Percentiles rank a stretch among this genome's conserved stretches.
Conservation (phyloP, 2,888 invertebrate species). For the Chymomyza amoena region DNA sequence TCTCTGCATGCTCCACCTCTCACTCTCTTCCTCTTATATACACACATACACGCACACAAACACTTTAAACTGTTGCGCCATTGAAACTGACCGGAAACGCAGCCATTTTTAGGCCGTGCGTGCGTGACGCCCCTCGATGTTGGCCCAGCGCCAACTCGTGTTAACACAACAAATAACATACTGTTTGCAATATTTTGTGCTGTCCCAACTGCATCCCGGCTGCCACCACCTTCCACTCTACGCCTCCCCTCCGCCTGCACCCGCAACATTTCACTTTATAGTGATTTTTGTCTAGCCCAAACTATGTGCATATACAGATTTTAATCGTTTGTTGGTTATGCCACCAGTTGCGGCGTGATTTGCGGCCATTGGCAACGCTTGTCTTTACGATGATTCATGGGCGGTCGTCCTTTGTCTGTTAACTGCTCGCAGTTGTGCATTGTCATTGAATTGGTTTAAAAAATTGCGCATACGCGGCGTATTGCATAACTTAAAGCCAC, state of each 20-base stretch:
- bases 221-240: neutral
- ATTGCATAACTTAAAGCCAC: constrained; percentile 23
- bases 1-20: neutral
- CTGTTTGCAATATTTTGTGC: constrained; percentile 7
- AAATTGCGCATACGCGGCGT: constrained; percentile 36
- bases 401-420: constrained; percentile 29
- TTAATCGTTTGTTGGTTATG: neutral
- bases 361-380: constrained; percentile 48
- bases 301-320: neutral
- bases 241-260: neutral
- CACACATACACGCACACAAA: constrained; percentile 21
- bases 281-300: constrained; percentile 48
- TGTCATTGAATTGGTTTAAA: constrained; percentile 44
- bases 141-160: constrained; percentile 46
- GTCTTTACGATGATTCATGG: constrained; percentile 65
- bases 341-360: constrained; percentile 37
- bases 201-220: neutral
- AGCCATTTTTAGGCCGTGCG: constrained; percentile 25
- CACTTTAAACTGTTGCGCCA: constrained; percentile 48
- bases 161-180: constrained; percentile 67
- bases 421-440: constrained; percentile 40
- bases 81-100: constrained; percentile 48
- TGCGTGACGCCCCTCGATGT: constrained; percentile 8
- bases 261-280: constrained; percentile 29
- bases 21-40: neutral